Percentiles rank a stretch among this genome's conserved stretches.
Conservation (phyloP, 2,797 vertebrate species). For the Hoplostethus atlanticus region DNA sequence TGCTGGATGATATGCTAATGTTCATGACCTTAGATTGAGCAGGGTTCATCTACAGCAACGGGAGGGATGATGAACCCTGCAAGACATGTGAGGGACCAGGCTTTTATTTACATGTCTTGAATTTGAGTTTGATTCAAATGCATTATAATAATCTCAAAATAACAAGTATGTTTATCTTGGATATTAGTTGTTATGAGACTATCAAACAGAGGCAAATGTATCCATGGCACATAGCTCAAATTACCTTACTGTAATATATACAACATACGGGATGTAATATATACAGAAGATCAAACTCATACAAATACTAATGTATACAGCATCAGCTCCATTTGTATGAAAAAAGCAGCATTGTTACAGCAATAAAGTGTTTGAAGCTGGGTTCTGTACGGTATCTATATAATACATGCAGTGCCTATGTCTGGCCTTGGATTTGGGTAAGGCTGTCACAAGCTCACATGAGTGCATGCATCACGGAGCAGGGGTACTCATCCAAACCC, state of each 20-base stretch:
- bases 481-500: constrained; percentile 87
- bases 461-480: constrained; percentile 88
- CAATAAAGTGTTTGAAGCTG: constrained; percentile 49
- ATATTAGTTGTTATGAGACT: constrained; percentile 15
- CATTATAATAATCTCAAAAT: neutral
- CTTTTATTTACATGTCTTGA: constrained; percentile 42
- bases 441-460: constrained; percentile 86
- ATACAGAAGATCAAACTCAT: constrained; percentile 33
- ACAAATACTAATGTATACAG: constrained; percentile 39
- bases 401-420: constrained; percentile 79
- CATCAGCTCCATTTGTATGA: constrained; percentile 33
- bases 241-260: constrained; percentile 15
- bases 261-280: constrained; percentile 6
- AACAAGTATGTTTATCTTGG: neutral
- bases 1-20: constrained; percentile 87
- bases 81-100: constrained; percentile 12
- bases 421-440: constrained; percentile 85
- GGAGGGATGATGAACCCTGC: constrained; percentile 63
- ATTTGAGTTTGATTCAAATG: constrained; percentile 24
- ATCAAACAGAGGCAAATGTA: neutral
- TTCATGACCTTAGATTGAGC: constrained; percentile 80
- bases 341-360: constrained; percentile 31
- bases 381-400: constrained; percentile 68
- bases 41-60: constrained; percentile 64
- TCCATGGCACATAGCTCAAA: neutral